Conservation (phyloP, 2,113 vertebrate genomes). For the Pycnonotus jocosus region DNA sequence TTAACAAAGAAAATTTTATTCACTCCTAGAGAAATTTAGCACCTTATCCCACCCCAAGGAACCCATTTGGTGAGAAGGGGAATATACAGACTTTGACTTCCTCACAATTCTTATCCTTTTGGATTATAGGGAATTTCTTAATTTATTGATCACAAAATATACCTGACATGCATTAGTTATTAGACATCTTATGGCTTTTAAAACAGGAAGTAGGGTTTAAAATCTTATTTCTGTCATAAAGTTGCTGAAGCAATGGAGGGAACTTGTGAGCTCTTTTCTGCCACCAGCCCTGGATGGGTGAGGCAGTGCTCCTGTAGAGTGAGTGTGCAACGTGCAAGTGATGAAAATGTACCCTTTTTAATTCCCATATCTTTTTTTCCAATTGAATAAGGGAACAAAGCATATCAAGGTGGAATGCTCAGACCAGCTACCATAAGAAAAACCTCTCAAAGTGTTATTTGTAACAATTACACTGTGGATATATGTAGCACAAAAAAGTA, state of each 20-base stretch:
- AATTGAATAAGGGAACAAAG: not conserved
- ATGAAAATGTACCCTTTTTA: not conserved
- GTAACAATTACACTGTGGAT: not conserved
- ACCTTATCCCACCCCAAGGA: not conserved
- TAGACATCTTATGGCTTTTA: not conserved
- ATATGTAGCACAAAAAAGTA: not conserved
- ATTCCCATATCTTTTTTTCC: not conserved
- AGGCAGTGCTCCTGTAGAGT: not conserved
- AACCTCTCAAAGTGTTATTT: not conserved
- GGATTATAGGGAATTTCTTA: not conserved
- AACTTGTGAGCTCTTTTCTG: not conserved
- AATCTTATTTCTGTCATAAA: not conserved
- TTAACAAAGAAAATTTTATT: not conserved
- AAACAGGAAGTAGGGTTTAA: not conserved
- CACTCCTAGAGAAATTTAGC: not conserved
- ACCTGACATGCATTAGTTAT: not conserved
- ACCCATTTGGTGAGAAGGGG: not conserved
- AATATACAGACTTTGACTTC: not conserved
- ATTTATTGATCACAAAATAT: not conserved
- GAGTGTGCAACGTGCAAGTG: fast-evolving
- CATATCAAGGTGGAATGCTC: not conserved
- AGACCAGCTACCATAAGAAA: not conserved
- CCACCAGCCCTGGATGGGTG: not conserved
- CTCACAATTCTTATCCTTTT: not conserved
- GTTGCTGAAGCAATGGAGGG: fast-evolving